Percentiles rank a stretch among this genome's conserved stretches.
Conservation (phyloP, 64 coral and sea anemone genomes). For the Astreopora myriophthalma region DNA sequence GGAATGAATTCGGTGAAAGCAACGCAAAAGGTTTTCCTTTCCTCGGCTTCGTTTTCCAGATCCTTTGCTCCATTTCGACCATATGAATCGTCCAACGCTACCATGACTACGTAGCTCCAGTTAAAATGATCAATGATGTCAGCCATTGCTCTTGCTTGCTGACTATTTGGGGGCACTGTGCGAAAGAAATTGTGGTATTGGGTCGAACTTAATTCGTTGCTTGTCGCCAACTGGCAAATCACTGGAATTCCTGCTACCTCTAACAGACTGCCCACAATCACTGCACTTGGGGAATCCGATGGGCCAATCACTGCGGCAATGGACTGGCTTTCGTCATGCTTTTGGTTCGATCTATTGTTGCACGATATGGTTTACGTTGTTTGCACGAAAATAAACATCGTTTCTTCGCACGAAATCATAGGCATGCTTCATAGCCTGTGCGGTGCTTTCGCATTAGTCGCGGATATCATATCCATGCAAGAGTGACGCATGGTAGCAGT, state of each 20-base stretch:
- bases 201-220: constrained; percentile 53
- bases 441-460: constrained; percentile 41
- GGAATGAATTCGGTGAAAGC: constrained; percentile 45
- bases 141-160: constrained; percentile 60
- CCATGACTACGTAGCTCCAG: constrained; percentile 59
- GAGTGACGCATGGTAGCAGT: constrained; percentile 20
- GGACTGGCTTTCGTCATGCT: background rate
- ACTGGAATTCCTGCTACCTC: constrained; percentile 39
- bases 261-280: background rate
- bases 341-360: background rate
- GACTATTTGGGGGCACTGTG: constrained; percentile 39
- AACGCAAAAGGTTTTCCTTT: constrained; percentile 50
- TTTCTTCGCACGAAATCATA: constrained; percentile 32
- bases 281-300: constrained; percentile 24
- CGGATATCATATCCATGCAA: constrained; percentile 55
- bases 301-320: constrained; percentile 50
- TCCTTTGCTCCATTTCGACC: constrained; percentile 35
- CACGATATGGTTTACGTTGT: background rate
- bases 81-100: constrained; percentile 61
- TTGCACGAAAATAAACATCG: background rate
- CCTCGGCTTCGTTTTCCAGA: constrained; percentile 28
- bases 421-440: constrained; percentile 17
- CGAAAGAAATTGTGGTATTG: constrained; percentile 47
- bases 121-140: constrained; percentile 62
- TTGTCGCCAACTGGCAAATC: constrained; percentile 44